Evolutionary conservation across 2,113 vertebrate species (phyloP).

Genomic region (Nannobrachium achirus): DNA sequence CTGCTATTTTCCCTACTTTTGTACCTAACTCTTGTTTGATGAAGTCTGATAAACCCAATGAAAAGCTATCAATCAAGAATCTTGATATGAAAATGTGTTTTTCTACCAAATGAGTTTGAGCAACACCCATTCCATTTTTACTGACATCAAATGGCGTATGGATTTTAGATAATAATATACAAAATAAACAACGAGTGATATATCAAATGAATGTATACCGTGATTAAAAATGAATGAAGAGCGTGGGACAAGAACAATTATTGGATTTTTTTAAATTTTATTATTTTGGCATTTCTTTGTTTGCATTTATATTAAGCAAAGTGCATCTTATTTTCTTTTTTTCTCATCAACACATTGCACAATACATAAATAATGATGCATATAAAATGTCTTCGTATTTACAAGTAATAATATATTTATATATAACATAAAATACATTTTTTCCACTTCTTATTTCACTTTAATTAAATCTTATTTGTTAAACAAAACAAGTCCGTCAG

Average conservation of each 20-base stretch:
- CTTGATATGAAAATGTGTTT: no score
- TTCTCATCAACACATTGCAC: constrained; percentile 99
- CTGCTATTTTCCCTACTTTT: no score
- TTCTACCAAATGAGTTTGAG: no score
- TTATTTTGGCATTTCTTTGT: constrained; percentile 98
- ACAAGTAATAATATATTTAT: constrained; percentile 99
- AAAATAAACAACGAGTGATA: background rate
- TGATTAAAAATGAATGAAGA: constrained; percentile 66
- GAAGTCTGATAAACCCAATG: no score
- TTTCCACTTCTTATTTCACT: constrained; percentile 85
- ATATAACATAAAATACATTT: constrained; percentile 99
- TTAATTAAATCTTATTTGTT: constrained; percentile 91
- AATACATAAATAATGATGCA: constrained; percentile 99
- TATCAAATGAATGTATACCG: constrained; percentile 4
- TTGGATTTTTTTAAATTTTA: constrained; percentile 84
- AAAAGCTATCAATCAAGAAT: no score
- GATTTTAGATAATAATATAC: no score
- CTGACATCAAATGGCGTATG: no score
- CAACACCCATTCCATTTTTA: no score
- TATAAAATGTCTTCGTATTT: constrained; percentile 99
- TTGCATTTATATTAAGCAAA: constrained; percentile 99
- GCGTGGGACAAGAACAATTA: constrained; percentile 69
- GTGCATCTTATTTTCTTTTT: constrained; percentile 97
- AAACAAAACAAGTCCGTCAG: constrained; percentile 83
- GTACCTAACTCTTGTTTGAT: no score